Evolutionary conservation across 2,888 invertebrate species (phyloP).

Genomic region (Stenodema calcarata): DNA sequence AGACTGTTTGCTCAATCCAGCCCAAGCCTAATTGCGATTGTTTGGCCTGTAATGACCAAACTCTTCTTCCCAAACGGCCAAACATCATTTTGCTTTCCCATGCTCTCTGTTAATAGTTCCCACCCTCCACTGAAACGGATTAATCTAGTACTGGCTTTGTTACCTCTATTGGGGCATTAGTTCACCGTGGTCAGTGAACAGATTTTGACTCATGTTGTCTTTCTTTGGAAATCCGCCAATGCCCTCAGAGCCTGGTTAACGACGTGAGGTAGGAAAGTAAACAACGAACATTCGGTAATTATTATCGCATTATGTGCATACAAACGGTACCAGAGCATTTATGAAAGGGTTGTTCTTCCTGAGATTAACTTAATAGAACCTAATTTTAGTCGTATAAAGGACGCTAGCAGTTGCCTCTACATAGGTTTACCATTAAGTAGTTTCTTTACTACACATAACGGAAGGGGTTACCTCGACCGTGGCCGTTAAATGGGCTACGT

Average conservation of each 20-base stretch:
- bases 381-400: too few relatives aligned
- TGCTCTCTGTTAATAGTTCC: conserved; percentile 33
- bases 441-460: too few relatives aligned
- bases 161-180: background rate
- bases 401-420: too few relatives aligned
- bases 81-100: conserved; percentile 47
- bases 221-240: background rate
- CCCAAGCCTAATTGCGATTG: conserved; percentile 41
- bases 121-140: conserved; percentile 13
- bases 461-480: too few relatives aligned
- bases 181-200: background rate
- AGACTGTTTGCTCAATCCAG: conserved; percentile 41
- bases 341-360: too few relatives aligned
- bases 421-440: too few relatives aligned
- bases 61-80: conserved; percentile 46
- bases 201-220: background rate
- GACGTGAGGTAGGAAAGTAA: background rate
- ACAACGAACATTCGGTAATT: background rate
- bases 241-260: background rate
- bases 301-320: background rate
- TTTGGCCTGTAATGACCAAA: conserved; percentile 46
- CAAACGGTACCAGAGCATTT: too few relatives aligned
- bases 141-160: background rate
- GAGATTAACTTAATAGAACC: too few relatives aligned
- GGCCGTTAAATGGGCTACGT: too few relatives aligned